A percentile compares a stretch with the other conserved stretches of the same genome.
Conservation (phyloP, 1,140 invertebrate species). For the Pseudoatta argentina region DNA sequence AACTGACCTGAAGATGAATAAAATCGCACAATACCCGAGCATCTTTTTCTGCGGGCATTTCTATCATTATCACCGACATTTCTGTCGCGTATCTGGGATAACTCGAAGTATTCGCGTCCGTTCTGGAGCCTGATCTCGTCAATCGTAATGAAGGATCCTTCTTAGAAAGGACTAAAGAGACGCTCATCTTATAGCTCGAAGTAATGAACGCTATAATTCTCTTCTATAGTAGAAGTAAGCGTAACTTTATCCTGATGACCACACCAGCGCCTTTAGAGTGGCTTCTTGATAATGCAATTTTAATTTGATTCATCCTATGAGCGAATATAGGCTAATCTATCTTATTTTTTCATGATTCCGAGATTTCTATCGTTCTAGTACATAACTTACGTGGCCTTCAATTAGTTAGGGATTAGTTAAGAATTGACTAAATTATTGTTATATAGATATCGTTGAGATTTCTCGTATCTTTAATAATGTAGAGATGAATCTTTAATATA, state of each 20-base stretch:
- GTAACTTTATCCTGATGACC: conserved; percentile 49
- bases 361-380: not conserved
- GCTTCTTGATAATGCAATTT: conserved; percentile 65
- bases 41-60: not conserved
- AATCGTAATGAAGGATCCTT: conserved; percentile 47
- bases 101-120: conserved; percentile 2
- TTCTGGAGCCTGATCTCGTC: not conserved
- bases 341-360: not conserved
- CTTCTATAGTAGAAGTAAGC: conserved; percentile 1
- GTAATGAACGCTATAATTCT: conserved; percentile 38
- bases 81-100: conserved; percentile 1
- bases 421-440: not conserved
- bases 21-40: not conserved
- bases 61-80: conserved; percentile 40
- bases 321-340: not conserved
- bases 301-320: conserved; percentile 60
- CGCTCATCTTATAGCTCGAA: conserved; percentile 11
- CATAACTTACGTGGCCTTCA: not conserved
- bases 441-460: not conserved
- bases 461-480: too few relatives aligned
- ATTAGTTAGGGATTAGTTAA: not conserved
- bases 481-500: not conserved
- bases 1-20: not conserved
- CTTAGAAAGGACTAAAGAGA: not conserved
- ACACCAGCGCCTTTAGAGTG: not conserved